Percentiles rank a stretch among this genome's conserved stretches.
These are phyloP conservation scores for Regulus satrapa DNA, from an alignment of 2,113 vertebrate species.

Conservation along the genomic window DNA sequence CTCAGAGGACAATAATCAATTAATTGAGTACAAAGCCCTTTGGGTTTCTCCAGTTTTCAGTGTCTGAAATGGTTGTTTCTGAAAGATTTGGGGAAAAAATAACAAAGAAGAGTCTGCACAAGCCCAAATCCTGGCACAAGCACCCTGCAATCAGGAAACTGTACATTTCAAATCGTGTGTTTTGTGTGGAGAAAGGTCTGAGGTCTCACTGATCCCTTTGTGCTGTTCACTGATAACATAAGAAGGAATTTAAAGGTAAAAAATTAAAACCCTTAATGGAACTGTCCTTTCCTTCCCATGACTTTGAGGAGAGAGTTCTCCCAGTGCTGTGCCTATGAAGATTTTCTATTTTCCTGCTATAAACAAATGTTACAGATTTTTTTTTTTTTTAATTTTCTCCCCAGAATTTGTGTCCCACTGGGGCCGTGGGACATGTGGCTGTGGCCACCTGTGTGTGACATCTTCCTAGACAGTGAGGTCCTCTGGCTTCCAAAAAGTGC, in stretches of 20 bases:
- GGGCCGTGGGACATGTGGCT: background rate
- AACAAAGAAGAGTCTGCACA: background rate
- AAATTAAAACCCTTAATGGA: rapidly evolving
- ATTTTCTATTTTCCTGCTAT: background rate
- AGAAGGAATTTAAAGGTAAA: background rate
- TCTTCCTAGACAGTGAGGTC: background rate
- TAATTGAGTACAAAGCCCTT: background rate
- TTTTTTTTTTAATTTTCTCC: background rate
- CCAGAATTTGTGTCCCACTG: background rate
- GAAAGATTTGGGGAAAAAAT: background rate
- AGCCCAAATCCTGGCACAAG: background rate
- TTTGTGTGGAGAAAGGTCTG: background rate
- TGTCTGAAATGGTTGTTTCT: background rate
- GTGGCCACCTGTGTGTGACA: background rate
- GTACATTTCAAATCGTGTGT: background rate
- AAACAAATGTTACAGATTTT: background rate
- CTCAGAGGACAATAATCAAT: background rate
- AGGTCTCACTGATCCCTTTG: background rate
- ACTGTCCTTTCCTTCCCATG: background rate
- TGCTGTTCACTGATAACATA: background rate
- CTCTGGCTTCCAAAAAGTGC: background rate
- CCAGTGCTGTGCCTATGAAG: background rate
- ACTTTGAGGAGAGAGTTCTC: background rate
- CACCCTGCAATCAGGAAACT: background rate
- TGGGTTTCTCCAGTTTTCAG: background rate